Base-by-base conservation (phyloP, 1,140 invertebrate species). In the Trachelipus rathkii region DNA sequence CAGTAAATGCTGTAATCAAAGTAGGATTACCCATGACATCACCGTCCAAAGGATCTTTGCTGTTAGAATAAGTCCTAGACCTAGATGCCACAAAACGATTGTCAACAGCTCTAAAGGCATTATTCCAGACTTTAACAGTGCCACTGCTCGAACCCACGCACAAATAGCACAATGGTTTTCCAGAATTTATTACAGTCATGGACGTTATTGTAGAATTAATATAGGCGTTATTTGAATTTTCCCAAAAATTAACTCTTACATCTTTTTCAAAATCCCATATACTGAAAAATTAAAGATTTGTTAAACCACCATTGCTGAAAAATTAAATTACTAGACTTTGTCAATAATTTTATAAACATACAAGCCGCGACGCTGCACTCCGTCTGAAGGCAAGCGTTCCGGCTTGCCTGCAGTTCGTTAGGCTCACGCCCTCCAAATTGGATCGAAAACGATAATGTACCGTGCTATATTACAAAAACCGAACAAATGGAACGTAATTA, bases 211-310 rank as follows among this genome's bases (percentile, higher is more conserved):
- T 2, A 19, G 50, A 15, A 60, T 60, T 60, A 19, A 15, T 8
- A 19, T 60, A 60, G 8, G 11, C 50, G 50, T 60, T 60, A 19
- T 19, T 60, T 19, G 19, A 13, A 60, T 60, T 60, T 8, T 60
- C 50, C 50, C 50, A 60, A 60, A 60, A 60, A 60, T 60, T 60
- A 60, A 60, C 50, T 60, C 50, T 60, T 19, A 19, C 19, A 19
- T 60, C 50, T 60, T 60, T 60, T 19, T 60, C 50, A 19, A 3
- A 15, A 19, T 60, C 50, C 50, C 50, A 60, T 15, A 60, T 19
- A 13, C 50, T 60, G 50, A 19, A 19, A 19, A 60, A 60, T 15
- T 33, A 33, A 33, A 33, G n/a, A 33, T 33, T 3, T 6, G 33
- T 33, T 33, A n/a, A 33, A 33, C 33, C 33, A 33, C 33, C 1